Evolutionary conservation across 2,888 invertebrate species (phyloP), one percentile per base, ranked within the genome.

Genomic region (Sclerodermus sp.): DNA sequence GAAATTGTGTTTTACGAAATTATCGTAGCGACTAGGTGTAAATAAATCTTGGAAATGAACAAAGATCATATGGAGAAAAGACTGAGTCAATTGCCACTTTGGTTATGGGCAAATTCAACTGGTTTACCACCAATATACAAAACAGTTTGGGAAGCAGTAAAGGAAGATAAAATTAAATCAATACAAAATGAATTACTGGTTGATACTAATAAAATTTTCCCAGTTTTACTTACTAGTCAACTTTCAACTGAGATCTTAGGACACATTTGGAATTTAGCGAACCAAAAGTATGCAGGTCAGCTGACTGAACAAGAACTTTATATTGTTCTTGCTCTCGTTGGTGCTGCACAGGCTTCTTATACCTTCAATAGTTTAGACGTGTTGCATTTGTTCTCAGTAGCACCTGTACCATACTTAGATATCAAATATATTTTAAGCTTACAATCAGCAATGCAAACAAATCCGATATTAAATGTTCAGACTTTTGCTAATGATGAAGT

Each of bases 251-350:
- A 81, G 55, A 73, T 78, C 14, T 71, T 81, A 43, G 81, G 81
- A 12, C 79, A 77, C 58, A 79, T 81, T 51, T 81, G 81, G 81
- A 78, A 76, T 34, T 62, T 81, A 36, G 79, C 80, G 0, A 81
- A 81, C 64, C 74, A 77, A 54, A 79, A 78, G 38, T 79, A 79
- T 16, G 76, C 80, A 8, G 81, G 81, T 3, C 76, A 77, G 39
- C 70, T 81, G 29, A 81, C 80, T 0, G 79, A 81, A 50, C 78
- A 79, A 47, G 81, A 81, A 51, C 62, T 81, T 0, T 81, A 81
- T 49, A 66, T 79, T 10, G 77, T 79, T 34, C 64, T 81, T 31
- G 80, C 80, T n/a, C 66, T 81, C 10, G 79, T 81, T 1, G 80
- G 79, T 1, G 70, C 81, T 0, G 81, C 81, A 16, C 81, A 81